A percentile compares a stretch with the other conserved stretches of the same genome.
Evolutionary conservation across 1,140 invertebrate genomes (phyloP).

Genomic region (Atopsyche davidsoni): DNA sequence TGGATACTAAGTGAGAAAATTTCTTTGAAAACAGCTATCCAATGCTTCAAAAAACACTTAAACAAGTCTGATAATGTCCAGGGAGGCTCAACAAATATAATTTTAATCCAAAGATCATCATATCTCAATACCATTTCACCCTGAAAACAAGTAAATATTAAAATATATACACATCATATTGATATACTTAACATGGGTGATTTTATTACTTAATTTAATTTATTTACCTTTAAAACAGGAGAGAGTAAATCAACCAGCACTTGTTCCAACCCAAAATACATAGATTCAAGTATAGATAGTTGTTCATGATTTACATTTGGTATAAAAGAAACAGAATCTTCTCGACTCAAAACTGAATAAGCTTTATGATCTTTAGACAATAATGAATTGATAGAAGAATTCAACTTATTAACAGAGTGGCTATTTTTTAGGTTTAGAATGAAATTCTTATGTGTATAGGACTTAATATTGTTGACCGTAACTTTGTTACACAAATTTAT

Average conservation of each 20-base stretch:
- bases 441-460: constrained; percentile 3
- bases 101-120: constrained; percentile 8
- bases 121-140: constrained; percentile 12
- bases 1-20: neutral
- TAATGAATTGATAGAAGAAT: neutral
- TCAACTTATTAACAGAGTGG: neutral
- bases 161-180: too few relatives aligned
- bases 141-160: too few relatives aligned
- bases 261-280: too few relatives aligned
- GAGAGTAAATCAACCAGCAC: too few relatives aligned
- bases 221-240: too few relatives aligned
- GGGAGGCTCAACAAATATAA: constrained; percentile 10
- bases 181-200: too few relatives aligned
- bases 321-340: too few relatives aligned
- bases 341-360: too few relatives aligned
- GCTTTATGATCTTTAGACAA: neutral
- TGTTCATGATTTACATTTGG: too few relatives aligned
- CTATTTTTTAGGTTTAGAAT: neutral
- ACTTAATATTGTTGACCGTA: constrained; percentile 11
- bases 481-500: constrained; percentile 15
- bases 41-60: constrained; percentile 13
- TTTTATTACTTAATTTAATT: too few relatives aligned
- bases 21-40: constrained; percentile 15
- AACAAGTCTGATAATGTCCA: constrained; percentile 7
- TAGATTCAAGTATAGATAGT: too few relatives aligned